Base-by-base conservation (phyloP, 2,888 invertebrate genomes). In the Orgyia antiqua region DNA sequence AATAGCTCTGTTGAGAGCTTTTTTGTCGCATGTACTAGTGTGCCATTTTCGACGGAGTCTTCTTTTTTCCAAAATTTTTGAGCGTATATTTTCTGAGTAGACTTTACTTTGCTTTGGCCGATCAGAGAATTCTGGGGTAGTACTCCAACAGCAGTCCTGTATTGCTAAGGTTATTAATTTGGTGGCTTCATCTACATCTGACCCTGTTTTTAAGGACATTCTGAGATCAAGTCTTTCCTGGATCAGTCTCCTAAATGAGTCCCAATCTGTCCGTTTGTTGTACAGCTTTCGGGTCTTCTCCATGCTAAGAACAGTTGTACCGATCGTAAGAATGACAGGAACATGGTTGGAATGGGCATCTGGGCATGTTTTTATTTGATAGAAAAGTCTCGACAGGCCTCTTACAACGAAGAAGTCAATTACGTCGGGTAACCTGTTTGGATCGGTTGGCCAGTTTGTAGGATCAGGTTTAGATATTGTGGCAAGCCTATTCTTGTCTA, bases 251-350 rank as follows among this genome's bases (percentile, higher is more conserved):
- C 35, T 17, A 26, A 42, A 51, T 1, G 19, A 10, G 4, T 36
- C 18, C 50, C 45, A 50, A 26, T 54, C 42, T 7, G 45, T 51
- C 0, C 26, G 9, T 3, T 36, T 35, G 21, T 44, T 47, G 24
- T 15, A 29, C 10, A 34, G 13, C 7, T 26, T 30, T 1, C 4
- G 7, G 3, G 7, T 19, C 1, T 15, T 7, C 11, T 26, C 26
- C 3, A 6, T 12, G 1, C 17, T 23, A 1, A 31, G 7, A 7
- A 24, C 21, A 9, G 31, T 27, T 2, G 19, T 31, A 13, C 35
- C 21, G n/a, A 35, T 13, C 2, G 27, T 27, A 13, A 35, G 15
- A 4, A 35, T 19, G 4, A 35, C 31, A 7, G 35, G 27, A 10
- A 23, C 20, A 12, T 35, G 35, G 9, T 31, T 27, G 3, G 35